Percentiles rank a stretch among this genome's conserved stretches.
These are phyloP conservation scores for Taphrorychus bicolor DNA, from an alignment of 2,888 invertebrate species.

Conservation along the genomic window DNA sequence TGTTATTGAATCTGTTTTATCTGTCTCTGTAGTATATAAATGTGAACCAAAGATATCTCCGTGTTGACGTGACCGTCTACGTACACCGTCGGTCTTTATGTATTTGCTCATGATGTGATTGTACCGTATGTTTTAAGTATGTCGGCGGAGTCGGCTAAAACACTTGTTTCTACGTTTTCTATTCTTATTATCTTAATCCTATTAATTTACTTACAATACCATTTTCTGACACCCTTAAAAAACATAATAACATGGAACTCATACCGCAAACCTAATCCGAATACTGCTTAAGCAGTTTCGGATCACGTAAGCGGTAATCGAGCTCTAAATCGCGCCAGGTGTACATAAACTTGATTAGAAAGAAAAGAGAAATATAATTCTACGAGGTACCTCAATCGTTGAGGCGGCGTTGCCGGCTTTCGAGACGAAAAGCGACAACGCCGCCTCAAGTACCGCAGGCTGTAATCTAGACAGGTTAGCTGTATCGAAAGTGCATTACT, in stretches of 20 bases:
- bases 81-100: not conserved
- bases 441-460: constrained; percentile 56
- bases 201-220: constrained; percentile 46
- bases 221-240: not conserved
- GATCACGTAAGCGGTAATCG: no score
- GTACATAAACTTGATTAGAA: constrained; percentile 53
- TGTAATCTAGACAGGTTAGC: constrained; percentile 63
- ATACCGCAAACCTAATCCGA: no score
- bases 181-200: constrained; percentile 34
- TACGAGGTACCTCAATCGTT: constrained; percentile 62
- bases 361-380: constrained; percentile 58
- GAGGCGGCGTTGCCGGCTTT: constrained; percentile 24
- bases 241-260: constrained; percentile 5
- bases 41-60: constrained; percentile 42
- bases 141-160: constrained; percentile 38
- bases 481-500: constrained; percentile 61
- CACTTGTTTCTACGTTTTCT: constrained; percentile 26
- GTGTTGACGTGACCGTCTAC: constrained; percentile 28
- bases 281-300: no score
- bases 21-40: constrained; percentile 30
- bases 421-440: constrained; percentile 7
- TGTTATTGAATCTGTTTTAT: constrained; percentile 25
- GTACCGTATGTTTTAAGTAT: constrained; percentile 29
- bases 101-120: constrained; percentile 36
- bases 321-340: no score